Evolutionary conservation across 2,888 invertebrate genomes (phyloP), one percentile per base, ranked within the genome.

Genomic region (Liposcelis brunnea): DNA sequence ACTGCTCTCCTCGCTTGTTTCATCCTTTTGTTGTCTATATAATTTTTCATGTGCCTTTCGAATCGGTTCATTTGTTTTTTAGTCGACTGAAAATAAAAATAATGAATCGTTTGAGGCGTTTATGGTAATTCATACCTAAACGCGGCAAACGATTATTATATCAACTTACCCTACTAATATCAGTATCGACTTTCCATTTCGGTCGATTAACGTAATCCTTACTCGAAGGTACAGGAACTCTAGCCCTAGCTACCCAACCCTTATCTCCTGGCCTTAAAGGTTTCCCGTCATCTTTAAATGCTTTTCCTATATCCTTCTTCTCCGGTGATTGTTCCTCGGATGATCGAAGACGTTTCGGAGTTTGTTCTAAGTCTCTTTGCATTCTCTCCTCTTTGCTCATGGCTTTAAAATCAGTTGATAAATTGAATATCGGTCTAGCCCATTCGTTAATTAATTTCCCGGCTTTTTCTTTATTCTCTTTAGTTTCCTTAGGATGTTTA

Each of bases 401-500:
- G 68, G 68, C 68, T 66, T 85, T 86, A 59, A 86, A 91, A 64
- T 94, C 87, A 10, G 87, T 80, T 18, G 87, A 86, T 48, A 97
- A 70, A 70, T 95, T 94, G 65, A 98, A 97, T 53, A 98, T 95
- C 2, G 97, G 95, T 11, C 97, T 67, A 0, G 95, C 91, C 97
- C 98, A 98, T 65, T 94, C 93, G 50, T 87, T 91, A 53, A 97
- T 95, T 51, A 97, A 72, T 52, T 84, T 78, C 1, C 91, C 90
- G 49, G 94, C 93, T 45, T 80, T 72, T 59, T 85, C 84, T 58
- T 83, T 81, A 65, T 97, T 97, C 48, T 77, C 73, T 63, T 91
- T 91, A 1, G 87, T 86, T 70, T 98, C 98, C 62, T 83, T 86
- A 0, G 98, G 97, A 64, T 99, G 97, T 63, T 98, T 98, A 66